Conservation (phyloP, 2,113 vertebrate species). For the Saimiri boliviensis region DNA sequence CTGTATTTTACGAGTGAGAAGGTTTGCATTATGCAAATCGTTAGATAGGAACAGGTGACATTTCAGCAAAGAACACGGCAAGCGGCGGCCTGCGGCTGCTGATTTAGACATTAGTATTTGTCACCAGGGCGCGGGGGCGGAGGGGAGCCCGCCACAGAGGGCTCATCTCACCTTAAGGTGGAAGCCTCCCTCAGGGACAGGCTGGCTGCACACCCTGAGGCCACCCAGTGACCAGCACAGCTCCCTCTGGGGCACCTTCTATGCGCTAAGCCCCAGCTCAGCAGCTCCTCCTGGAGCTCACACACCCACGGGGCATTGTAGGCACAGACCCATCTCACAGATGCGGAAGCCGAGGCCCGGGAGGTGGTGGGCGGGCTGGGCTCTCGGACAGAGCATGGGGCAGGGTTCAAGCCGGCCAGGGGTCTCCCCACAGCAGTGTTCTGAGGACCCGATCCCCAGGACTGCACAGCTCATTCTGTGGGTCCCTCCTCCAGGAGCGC, state of each 20-base stretch:
- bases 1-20: constrained; percentile 99
- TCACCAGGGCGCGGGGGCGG: constrained; percentile 90
- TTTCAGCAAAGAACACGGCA: constrained; percentile 97
- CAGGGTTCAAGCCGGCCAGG: neutral
- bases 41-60: constrained; percentile 99
- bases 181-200: constrained; percentile 75
- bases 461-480: neutral
- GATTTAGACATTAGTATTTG: constrained; percentile 99
- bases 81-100: constrained; percentile 89
- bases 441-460: neutral
- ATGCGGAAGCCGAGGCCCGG: neutral
- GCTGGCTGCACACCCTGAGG: neutral
- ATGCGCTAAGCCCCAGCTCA: rapidly evolving
- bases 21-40: constrained; percentile 99
- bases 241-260: rapidly evolving
- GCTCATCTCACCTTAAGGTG: constrained; percentile 91
- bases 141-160: constrained; percentile 84
- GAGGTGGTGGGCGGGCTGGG: rapidly evolving
- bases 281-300: neutral
- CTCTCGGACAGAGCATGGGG: neutral
- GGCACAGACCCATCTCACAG: neutral
- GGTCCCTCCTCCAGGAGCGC: neutral
- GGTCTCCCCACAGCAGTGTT: neutral
- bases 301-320: rapidly evolving
- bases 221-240: rapidly evolving